Percentiles rank a stretch among this genome's conserved stretches.
phyloP scores from a whole-genome alignment of 2,113 vertebrate species.

The Sylvilagus bachmani region DNA sequence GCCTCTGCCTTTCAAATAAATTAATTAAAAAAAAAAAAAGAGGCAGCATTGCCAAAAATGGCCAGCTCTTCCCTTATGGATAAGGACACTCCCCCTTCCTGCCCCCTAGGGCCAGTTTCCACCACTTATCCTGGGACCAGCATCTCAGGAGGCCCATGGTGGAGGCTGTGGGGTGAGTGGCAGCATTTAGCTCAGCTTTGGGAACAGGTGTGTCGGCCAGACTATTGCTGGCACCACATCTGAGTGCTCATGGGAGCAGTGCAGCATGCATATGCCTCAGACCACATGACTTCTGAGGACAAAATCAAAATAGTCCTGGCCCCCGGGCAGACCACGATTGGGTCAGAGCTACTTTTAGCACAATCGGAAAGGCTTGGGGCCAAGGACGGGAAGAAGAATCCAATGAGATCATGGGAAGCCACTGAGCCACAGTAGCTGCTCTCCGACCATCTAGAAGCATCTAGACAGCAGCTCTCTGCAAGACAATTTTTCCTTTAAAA shows the following conservation, averaged over 20 bases:
- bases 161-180: not conserved
- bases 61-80: not conserved
- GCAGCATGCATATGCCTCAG: slow-evolving; percentile 21
- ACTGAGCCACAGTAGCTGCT: not conserved
- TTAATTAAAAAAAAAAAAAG: not conserved
- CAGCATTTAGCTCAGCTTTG: not conserved
- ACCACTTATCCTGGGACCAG: not conserved
- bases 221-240: slow-evolving; percentile 60
- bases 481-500: not conserved
- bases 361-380: slow-evolving; percentile 16
- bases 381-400: slow-evolving; percentile 31
- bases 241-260: not conserved
- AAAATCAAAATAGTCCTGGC: slow-evolving; percentile 76
- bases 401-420: not conserved
- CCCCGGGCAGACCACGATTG: not conserved
- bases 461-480: not conserved
- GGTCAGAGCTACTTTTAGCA: slow-evolving; percentile 75
- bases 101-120: fast-evolving
- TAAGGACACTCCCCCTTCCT: not conserved
- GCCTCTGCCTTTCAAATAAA: too few relatives aligned
- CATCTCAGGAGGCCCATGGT: not conserved
- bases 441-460: not conserved
- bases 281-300: slow-evolving; percentile 72
- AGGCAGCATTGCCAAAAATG: not conserved
- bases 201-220: slow-evolving; percentile 67